Conservation (phyloP, 2,797 vertebrate genomes). For the Cyclura pinguis region DNA sequence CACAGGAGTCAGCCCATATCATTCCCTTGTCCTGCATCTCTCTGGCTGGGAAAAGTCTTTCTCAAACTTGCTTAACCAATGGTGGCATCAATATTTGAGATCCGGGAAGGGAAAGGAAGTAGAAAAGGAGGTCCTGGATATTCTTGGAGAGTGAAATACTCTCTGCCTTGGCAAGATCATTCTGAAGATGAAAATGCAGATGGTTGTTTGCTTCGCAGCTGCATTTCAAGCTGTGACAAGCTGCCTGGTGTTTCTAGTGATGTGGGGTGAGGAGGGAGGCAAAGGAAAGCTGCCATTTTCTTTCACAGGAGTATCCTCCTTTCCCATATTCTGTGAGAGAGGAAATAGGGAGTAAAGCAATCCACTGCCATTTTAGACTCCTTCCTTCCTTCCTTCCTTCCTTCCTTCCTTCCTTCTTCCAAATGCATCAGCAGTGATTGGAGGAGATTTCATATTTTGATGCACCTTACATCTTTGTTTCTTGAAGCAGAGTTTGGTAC, state of each 20-base stretch:
- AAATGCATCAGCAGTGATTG: no score
- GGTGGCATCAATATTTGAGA: background rate
- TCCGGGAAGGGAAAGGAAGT: background rate
- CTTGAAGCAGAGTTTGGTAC: slow-evolving; percentile 71
- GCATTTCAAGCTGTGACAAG: slow-evolving; percentile 26
- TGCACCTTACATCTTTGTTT: slow-evolving; percentile 64
- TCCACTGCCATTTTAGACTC: slow-evolving; percentile 71
- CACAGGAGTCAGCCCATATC: background rate
- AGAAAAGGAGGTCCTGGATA: background rate
- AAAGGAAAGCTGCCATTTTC: background rate
- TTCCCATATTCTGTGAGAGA: background rate
- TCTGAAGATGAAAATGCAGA: background rate
- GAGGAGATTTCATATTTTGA: slow-evolving; percentile 52
- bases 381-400: no score
- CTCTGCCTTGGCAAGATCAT: background rate
- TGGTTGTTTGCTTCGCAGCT: background rate
- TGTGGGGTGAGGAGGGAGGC: background rate
- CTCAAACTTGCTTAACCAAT: background rate
- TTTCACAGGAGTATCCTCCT: background rate
- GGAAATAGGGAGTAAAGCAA: slow-evolving; percentile 14
- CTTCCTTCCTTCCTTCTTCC: background rate
- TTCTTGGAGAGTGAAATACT: background rate
- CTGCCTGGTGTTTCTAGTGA: background rate
- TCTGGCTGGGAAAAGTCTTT: no score
- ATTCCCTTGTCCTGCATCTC: background rate